Evolutionary conservation across 2,113 vertebrate species (phyloP), one percentile per base, ranked within the genome.

Genomic region (Zosterops japonicus): DNA sequence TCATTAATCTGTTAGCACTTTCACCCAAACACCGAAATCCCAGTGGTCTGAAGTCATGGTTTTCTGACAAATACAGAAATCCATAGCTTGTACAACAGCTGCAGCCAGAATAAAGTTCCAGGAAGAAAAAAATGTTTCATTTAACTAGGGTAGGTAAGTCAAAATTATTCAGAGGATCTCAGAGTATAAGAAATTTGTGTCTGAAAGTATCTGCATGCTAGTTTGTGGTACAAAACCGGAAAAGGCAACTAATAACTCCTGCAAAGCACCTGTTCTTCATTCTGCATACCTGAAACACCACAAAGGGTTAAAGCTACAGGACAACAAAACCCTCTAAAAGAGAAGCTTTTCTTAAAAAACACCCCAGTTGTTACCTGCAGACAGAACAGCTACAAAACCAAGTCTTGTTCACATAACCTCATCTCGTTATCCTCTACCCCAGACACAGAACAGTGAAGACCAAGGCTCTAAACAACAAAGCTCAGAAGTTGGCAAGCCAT

Each of bases 1-100:
- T 77, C 93, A 91, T 95, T 95, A 96, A 96, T 96, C 93, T 94
- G 85, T 95, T 96, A 95, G 81, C 93, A 81, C 93, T 95, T 95
- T 95, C 82, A 95, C 92, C 87, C 96, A 95, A 90, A 95, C 95
- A 95, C 89, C 67, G 2, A 91, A 95, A 93, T 95, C 95, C 96
- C 96, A 85, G 91, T 57, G 91, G 96, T 91, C 91, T 94, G 93
- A 94, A 95, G 93, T 96, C 89, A 96, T 67, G 83, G 70, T 69
- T 95, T 96, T 79, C 77, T 91, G 91, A 93, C 91, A 87, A 57
- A 79, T 79, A 74, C 86, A 89, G 87, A 85, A 93, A 95, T 76
- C 81, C 70, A 93, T 93, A 93, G 91, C 84, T 94, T 39, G 35
- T 50, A 83, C 81, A 94, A 95, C 96, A 97, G 95, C 95, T 97